A percentile compares a stretch with the other conserved stretches of the same genome.
phyloP scores from a whole-genome alignment of 2,888 invertebrate genomes.

The Tetragonula carbonaria region DNA sequence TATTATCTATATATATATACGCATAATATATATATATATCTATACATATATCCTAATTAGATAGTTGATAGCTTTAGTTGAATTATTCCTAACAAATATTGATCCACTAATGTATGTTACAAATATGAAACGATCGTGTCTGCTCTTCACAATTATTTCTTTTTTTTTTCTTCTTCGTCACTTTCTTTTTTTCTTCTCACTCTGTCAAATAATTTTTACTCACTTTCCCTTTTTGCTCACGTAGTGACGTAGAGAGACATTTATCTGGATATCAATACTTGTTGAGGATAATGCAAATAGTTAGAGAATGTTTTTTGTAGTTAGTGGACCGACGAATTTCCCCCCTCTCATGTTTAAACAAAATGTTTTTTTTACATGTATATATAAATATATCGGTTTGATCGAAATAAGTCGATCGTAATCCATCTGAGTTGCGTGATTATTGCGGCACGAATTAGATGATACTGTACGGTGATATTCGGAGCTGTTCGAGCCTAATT shows the following conservation, averaged over 20 bases:
- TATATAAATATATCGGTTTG: background rate
- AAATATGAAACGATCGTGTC: background rate
- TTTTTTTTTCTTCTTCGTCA: conserved; percentile 1
- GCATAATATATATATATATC: background rate
- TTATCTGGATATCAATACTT: conserved; percentile 42
- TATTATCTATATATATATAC: background rate
- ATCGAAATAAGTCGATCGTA: background rate
- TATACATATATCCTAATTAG: conserved; percentile 22
- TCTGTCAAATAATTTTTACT: background rate
- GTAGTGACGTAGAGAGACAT: conserved; percentile 23
- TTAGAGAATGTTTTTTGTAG: conserved; percentile 46
- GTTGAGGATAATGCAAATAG: conserved; percentile 47
- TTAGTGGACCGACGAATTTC: conserved; percentile 35
- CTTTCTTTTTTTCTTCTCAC: no score
- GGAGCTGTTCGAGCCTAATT: conserved; percentile 5
- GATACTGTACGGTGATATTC: background rate
- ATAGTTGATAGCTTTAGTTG: conserved; percentile 50
- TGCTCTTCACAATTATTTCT: background rate
- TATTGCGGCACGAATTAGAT: conserved; percentile 34
- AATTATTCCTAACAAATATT: conserved; percentile 45
- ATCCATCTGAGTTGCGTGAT: background rate
- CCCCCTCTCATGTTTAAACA: background rate
- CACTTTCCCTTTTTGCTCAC: background rate
- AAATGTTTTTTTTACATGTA: background rate
- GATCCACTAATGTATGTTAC: conserved; percentile 10